These are phyloP conservation scores for Andrena cerasifolii DNA, from an alignment of 1,140 invertebrate species.

Conservation along the genomic window DNA sequence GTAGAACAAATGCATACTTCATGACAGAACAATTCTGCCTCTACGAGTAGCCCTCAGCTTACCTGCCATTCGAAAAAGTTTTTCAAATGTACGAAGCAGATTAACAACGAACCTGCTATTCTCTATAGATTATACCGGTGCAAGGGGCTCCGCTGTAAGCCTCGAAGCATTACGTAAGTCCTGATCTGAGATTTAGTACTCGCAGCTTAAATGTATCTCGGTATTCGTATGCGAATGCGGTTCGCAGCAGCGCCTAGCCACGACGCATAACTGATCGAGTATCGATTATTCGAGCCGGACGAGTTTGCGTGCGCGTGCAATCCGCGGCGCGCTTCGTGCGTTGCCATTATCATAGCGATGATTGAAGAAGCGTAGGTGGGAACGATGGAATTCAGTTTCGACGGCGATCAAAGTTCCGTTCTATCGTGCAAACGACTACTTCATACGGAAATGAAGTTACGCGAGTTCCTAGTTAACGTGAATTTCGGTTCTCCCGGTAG, in stretches of 20 bases:
- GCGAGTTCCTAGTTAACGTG: conserved; percentile 21
- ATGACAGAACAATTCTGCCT: too few species aligned
- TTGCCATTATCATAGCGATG: conserved; percentile 3
- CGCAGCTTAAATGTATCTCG: not conserved
- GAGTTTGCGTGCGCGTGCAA: not conserved
- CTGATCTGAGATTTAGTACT: not conserved
- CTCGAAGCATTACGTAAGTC: not conserved
- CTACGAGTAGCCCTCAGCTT: too few species aligned
- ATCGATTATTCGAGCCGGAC: conserved; percentile 32
- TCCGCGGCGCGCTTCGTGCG: not conserved
- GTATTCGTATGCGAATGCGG: conserved; percentile 17
- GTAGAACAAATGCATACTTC: too few species aligned
- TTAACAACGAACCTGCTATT: too few species aligned
- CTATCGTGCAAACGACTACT: conserved; percentile 35
- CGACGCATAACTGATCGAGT: not conserved
- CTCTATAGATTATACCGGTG: too few species aligned
- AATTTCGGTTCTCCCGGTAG: conserved; percentile 6
- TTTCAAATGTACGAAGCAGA: too few species aligned
- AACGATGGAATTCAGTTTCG: conserved; percentile 24
- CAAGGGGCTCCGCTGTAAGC: too few species aligned
- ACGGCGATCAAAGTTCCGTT: conserved; percentile 36
- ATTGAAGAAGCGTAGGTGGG: conserved; percentile 35
- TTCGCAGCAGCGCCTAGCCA: not conserved
- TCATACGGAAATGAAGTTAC: conserved; percentile 43
- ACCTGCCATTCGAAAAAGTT: too few species aligned